Evolutionary conservation across 2,113 vertebrate species (phyloP), one percentile per base, ranked within the genome.

Genomic region (Odobenus rosmarus): DNA sequence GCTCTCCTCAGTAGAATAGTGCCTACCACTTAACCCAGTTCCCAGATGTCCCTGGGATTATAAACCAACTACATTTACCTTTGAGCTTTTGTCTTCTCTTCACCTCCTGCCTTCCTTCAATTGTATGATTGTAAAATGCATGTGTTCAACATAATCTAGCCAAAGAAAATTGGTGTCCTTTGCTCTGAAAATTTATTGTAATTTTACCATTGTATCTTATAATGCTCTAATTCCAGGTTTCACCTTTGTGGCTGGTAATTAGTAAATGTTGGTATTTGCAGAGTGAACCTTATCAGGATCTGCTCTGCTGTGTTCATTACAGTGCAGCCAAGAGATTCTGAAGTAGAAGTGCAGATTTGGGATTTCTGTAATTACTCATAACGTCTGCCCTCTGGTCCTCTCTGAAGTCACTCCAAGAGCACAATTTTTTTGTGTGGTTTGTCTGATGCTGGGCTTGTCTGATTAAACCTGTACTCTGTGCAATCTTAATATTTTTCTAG

Each of bases 201-300:
- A 3, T 90, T 79, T 84, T 61, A 4, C 9, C 31, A 7, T 74
- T 80, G 31, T 76, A 28, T 83, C 5, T 95, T 31, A 33, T 7
- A 82, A 86, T 53, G 64, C 61, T 80, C 0, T 67, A 46, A 69
- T 90, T 88, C 69, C 4, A 51, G 61, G 2, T 31, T 93, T 96
- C 93, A 95, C 23, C 69, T 90, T 82, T 85, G 62, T 97, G 51
- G 10, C 81, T 62, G 23, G 33, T 82, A 84, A 90, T 97, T 93
- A 90, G 84, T 84, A 71, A 81, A 55, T 91, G 59, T 67, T 85
- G 51, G 33, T 85, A 61, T 97, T 96, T 90, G 79, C 62, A 59
- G 72, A 61, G 1, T 79, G 53, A 80, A 61, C 42, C 49, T 42
- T 74, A 55, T 14, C 31, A 46, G 80, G 74, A 71, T 96, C 51